Conservation (phyloP, 2,888 invertebrate species). For the Rhamnusium bicolor region DNA sequence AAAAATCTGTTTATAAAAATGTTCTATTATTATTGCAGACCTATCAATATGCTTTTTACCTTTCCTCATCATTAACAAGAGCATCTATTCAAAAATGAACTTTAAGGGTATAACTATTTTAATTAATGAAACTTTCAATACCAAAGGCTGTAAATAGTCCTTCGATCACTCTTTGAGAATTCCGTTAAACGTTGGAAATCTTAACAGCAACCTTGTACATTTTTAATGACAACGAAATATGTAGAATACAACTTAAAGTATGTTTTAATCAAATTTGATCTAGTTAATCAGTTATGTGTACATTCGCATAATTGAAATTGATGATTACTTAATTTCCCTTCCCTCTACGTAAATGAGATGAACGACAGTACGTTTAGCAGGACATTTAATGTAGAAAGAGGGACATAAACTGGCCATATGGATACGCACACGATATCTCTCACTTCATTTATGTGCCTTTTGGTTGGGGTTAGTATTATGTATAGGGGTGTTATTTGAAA, state of each 20-base stretch:
- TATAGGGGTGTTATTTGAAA: constrained; percentile 11
- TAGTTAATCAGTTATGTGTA: constrained; percentile 35
- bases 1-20: too few relatives aligned
- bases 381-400: constrained; percentile 11
- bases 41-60: too few relatives aligned
- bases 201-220: too few relatives aligned
- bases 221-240: not conserved
- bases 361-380: constrained; percentile 10
- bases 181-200: too few relatives aligned
- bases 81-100: too few relatives aligned
- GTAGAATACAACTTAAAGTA: not conserved
- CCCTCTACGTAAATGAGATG: constrained; percentile 24
- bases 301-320: constrained; percentile 40
- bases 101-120: too few relatives aligned
- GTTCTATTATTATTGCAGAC: too few relatives aligned
- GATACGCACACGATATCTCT: constrained; percentile 12
- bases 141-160: too few relatives aligned
- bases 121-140: too few relatives aligned
- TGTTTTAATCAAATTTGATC: constrained; percentile 1
- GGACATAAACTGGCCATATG: constrained; percentile 28
- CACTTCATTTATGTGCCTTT: constrained; percentile 31
- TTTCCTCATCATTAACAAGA: too few relatives aligned
- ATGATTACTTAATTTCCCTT: constrained; percentile 12
- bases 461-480: constrained; percentile 8
- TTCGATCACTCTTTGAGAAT: too few relatives aligned